Evolutionary conservation across 1,140 invertebrate species (phyloP).

Genomic region (Rhizoglyphus robini): DNA sequence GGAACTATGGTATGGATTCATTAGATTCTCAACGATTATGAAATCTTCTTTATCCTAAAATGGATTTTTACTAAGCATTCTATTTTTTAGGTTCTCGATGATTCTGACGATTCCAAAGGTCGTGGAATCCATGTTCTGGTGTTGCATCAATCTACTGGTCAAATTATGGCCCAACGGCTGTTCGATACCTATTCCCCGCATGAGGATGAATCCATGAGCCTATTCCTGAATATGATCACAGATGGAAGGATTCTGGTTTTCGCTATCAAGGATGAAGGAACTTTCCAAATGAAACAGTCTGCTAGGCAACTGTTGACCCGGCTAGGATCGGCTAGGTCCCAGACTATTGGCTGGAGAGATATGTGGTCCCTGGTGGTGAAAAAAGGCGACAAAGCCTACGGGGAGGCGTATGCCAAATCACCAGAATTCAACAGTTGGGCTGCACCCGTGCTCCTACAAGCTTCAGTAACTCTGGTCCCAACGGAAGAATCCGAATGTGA

Average conservation of each 20-base stretch:
- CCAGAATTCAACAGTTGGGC: constrained; percentile 45
- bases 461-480: constrained; percentile 40
- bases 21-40: background rate
- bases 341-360: constrained; percentile 45
- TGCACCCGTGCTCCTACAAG: constrained; percentile 39
- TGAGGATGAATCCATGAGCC: constrained; percentile 48
- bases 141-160: constrained; percentile 44
- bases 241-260: constrained; percentile 46
- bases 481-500: constrained; percentile 35
- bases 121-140: constrained; percentile 49
- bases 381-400: constrained; percentile 32
- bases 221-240: constrained; percentile 48
- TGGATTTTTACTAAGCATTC: too few relatives aligned
- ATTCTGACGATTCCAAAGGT: constrained; percentile 39
- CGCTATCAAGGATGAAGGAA: constrained; percentile 46
- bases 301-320: constrained; percentile 39
- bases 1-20: constrained; percentile 42
- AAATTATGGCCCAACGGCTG: constrained; percentile 43
- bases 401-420: constrained; percentile 42
- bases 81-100: constrained; percentile 42
- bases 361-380: constrained; percentile 49
- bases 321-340: constrained; percentile 41
- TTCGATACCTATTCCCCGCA: constrained; percentile 52
- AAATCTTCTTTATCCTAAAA: background rate
- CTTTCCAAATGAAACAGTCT: constrained; percentile 46